Evolutionary conservation across 1,140 invertebrate genomes (phyloP).

Genomic region (Luehdorfia chinensis): DNA sequence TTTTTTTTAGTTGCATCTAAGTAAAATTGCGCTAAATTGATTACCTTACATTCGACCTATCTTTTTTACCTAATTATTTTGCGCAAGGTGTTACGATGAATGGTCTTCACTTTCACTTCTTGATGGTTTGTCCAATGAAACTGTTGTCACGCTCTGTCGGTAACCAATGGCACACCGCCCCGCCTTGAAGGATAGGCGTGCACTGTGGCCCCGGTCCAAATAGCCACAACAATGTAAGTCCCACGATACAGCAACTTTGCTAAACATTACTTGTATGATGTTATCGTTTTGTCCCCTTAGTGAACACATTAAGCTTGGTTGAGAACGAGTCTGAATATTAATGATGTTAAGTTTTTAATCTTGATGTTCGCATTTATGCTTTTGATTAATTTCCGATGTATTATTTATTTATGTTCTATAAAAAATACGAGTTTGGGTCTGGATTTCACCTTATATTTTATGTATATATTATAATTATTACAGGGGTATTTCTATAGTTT

Average conservation of each 20-base stretch:
- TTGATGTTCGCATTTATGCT: not conserved
- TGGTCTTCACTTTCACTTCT: slow-evolving; percentile 64
- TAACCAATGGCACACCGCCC: slow-evolving; percentile 67
- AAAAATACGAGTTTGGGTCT: not conserved
- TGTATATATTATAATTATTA: no score
- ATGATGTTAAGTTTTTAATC: not conserved
- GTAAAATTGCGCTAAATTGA: no score
- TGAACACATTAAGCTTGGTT: slow-evolving; percentile 2
- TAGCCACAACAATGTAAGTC: slow-evolving; percentile 37
- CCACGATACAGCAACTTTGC: slow-evolving; percentile 16
- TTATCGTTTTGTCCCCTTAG: slow-evolving; percentile 4
- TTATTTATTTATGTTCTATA: no score
- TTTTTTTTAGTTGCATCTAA: no score
- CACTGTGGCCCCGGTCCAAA: slow-evolving; percentile 41
- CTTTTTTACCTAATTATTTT: slow-evolving; percentile 49
- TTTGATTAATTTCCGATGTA: not conserved
- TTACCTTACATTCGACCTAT: slow-evolving; percentile 35
- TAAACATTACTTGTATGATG: slow-evolving; percentile 7
- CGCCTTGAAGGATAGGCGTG: slow-evolving; percentile 65
- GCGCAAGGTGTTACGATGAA: slow-evolving; percentile 52
- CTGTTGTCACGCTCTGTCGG: slow-evolving; percentile 65
- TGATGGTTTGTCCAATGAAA: slow-evolving; percentile 67
- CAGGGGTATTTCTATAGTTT: no score
- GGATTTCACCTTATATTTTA: not conserved
- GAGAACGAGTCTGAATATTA: no score